Conservation (phyloP, 1,140 invertebrate species). For the Calliphora vicina region DNA sequence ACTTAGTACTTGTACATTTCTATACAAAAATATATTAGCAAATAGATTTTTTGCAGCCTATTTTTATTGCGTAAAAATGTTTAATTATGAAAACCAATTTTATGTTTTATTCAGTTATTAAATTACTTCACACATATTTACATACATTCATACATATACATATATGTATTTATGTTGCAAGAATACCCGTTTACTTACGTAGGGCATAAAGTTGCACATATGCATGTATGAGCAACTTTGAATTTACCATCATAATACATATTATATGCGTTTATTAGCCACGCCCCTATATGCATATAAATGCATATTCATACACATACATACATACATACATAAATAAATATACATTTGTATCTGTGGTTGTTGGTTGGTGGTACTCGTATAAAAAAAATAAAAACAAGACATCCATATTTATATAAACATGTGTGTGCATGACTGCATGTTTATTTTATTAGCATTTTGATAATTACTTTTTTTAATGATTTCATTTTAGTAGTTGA, state of each 20-base stretch:
- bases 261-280: conserved; percentile 19
- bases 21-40: too few relatives aligned
- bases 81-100: too few relatives aligned
- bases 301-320: neutral
- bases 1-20: too few relatives aligned
- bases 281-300: conserved; percentile 26
- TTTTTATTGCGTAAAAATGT: too few relatives aligned
- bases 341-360: too few relatives aligned
- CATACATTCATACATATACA: too few relatives aligned
- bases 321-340: neutral
- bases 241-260: too few relatives aligned
- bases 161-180: too few relatives aligned
- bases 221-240: neutral
- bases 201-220: neutral
- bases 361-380: neutral
- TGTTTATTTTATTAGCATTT: conserved; percentile 27
- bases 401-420: neutral
- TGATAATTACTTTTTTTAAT: conserved; percentile 31
- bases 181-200: too few relatives aligned
- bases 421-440: neutral
- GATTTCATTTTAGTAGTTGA: conserved; percentile 26
- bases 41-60: too few relatives aligned
- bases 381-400: neutral
- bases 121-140: too few relatives aligned
- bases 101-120: too few relatives aligned